These are phyloP conservation scores for Resseliella maxima DNA, from an alignment of 2,888 invertebrate species.

Conservation along the genomic window DNA sequence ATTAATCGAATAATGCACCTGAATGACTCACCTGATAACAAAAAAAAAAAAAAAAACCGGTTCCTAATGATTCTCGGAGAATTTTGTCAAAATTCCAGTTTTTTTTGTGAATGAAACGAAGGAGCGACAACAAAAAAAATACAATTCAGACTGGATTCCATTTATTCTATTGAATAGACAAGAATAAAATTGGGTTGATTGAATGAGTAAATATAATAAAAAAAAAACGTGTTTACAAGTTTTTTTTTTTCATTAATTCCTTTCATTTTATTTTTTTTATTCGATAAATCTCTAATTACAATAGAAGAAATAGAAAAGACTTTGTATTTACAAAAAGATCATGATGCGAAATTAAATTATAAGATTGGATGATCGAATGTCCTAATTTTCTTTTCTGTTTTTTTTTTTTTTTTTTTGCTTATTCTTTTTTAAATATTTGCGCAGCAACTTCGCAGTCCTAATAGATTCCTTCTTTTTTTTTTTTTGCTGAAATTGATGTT, in stretches of 20 bases:
- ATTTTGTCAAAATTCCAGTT: too few species aligned
- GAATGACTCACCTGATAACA: not conserved
- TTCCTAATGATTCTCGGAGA: not conserved
- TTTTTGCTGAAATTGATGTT: not conserved
- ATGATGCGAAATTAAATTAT: conserved; percentile 48
- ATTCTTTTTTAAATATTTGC: not conserved
- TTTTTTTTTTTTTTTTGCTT: not conserved
- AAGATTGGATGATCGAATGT: conserved; percentile 47
- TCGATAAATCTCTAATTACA: conserved; percentile 38
- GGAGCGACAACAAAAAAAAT: too few species aligned
- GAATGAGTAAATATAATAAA: not conserved
- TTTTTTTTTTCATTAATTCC: conserved; percentile 13
- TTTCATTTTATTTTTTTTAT: conserved; percentile 44
- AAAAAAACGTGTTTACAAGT: not conserved
- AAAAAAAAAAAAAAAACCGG: too few species aligned
- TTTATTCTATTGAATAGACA: not conserved
- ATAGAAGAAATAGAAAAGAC: conserved; percentile 48
- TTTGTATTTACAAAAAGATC: conserved; percentile 53
- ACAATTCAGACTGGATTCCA: too few species aligned
- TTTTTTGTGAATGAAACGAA: too few species aligned
- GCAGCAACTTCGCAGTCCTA: not conserved
- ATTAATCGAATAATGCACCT: not conserved
- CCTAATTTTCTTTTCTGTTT: not conserved
- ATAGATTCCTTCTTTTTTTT: not conserved
- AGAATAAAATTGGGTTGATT: not conserved